These are phyloP conservation scores for Lepidurus couesii DNA, from an alignment of 1,140 invertebrate species.

Conservation along the genomic window DNA sequence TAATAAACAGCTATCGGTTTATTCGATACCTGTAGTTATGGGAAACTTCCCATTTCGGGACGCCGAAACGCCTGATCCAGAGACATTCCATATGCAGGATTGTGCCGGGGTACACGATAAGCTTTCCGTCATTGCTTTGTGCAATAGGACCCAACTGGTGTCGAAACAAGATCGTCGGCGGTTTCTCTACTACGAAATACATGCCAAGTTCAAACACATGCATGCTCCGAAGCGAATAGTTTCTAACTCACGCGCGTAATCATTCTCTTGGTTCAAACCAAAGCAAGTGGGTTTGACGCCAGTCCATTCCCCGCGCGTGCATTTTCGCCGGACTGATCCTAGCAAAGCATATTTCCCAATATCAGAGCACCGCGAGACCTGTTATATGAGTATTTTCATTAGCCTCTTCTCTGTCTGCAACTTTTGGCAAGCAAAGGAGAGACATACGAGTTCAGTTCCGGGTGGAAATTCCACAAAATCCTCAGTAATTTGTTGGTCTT, in stretches of 20 bases:
- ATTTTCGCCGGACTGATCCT: constrained; percentile 57
- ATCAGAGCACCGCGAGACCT: constrained; percentile 61
- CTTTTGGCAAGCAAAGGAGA: neutral
- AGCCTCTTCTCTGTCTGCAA: constrained; percentile 19
- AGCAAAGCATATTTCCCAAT: constrained; percentile 65
- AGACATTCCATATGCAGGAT: constrained; percentile 79
- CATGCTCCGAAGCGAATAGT: neutral
- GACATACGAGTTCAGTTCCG: constrained; percentile 59
- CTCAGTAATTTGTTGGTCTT: constrained; percentile 66
- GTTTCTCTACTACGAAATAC: constrained; percentile 63
- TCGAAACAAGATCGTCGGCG: constrained; percentile 74
- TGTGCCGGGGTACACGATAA: constrained; percentile 76
- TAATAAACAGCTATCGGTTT: neutral
- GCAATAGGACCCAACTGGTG: constrained; percentile 74
- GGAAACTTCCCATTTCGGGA: constrained; percentile 73
- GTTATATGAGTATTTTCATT: constrained; percentile 7
- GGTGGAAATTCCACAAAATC: constrained; percentile 68
- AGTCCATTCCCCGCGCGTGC: constrained; percentile 69
- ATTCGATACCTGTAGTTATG: constrained; percentile 55
- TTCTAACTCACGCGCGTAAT: constrained; percentile 64
- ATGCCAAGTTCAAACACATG: neutral
- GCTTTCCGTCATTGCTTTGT: constrained; percentile 74
- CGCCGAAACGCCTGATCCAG: constrained; percentile 74
- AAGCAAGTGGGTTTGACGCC: constrained; percentile 68
- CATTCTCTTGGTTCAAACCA: constrained; percentile 74